Evolutionary conservation across 2,888 invertebrate species (phyloP), one percentile per base, ranked within the genome.

Genomic region (Himalopsyche kuldschensis): DNA sequence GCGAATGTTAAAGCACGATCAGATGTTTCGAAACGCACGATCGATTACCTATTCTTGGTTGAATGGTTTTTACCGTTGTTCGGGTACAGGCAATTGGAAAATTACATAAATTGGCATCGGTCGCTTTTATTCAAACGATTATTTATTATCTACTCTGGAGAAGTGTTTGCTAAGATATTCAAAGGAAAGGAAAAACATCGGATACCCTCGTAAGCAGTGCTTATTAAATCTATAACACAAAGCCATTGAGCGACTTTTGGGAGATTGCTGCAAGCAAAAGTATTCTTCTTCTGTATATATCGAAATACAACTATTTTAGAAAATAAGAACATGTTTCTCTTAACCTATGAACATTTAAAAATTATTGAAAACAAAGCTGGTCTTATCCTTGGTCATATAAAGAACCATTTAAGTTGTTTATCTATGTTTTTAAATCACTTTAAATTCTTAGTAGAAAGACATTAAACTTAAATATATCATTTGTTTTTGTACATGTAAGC

Each of bases 11-110:
- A 48, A 31, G 76, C 81, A 81, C 81, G 81, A 81, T 81, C 81
- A 48, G 20, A 77, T 77, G 69, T 81, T 81, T 76, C 77, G 81
- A 81, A 81, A 81, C 55, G 77, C 77, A 77, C 81, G 81, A 81
- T 77, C 77, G 30, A 75, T 80, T 69, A 35, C 63, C 69, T 30
- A 63, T 80, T 80, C 75, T 31, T 75, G 48, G 47, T 35, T 31
- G 77, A 55, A 77, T 47, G 76, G 77, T 69, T 69, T 69, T 69
- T 77, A 77, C 81, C 78, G 81, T 24, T 69, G 69, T 17, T 80
- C 41, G 41, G 79, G 35, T 27, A 41, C 31, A 30, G 48, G 81
- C 78, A 81, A 77, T 81, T 31, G 47, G 81, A 81, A 81, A 81
- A 81, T 81, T 81, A 77, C 77, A 81, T 35, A 41, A 75, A 81